phyloP scores from a whole-genome alignment of 2,797 vertebrate species.

The Sciurus vulgaris region DNA sequence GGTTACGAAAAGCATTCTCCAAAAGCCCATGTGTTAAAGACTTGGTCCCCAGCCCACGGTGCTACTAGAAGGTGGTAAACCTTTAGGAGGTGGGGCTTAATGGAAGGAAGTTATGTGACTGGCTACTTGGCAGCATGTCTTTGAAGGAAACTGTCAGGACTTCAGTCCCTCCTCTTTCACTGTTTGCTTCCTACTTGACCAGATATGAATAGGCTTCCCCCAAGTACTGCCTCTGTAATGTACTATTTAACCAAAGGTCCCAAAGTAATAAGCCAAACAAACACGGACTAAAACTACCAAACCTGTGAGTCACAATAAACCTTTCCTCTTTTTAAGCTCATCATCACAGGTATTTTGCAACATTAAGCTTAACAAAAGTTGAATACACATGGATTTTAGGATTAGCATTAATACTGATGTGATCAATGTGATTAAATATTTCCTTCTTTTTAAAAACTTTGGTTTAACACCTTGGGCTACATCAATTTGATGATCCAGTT shows the following conservation, averaged over 20 bases:
- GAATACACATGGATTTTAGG: not conserved
- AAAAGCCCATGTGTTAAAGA: not conserved
- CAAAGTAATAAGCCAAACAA: not conserved
- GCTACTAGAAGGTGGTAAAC: not conserved
- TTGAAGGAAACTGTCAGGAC: not conserved
- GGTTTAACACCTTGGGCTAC: not conserved
- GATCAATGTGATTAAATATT: not conserved
- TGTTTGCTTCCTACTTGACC: not conserved
- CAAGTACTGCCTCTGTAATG: not conserved
- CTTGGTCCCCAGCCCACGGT: not conserved
- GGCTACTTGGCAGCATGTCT: too few species aligned
- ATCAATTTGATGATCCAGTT: not conserved
- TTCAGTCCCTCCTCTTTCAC: not conserved
- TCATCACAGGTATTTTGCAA: not conserved
- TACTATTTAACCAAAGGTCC: not conserved
- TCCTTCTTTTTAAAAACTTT: not conserved
- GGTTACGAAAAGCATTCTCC: not conserved
- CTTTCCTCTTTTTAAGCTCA: not conserved
- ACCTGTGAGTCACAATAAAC: not conserved
- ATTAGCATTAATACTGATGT: not conserved
- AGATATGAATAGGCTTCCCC: not conserved
- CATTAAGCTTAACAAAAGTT: not conserved
- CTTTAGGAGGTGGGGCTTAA: not conserved
- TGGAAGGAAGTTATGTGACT: not conserved
- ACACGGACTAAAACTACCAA: not conserved